Evolutionary conservation across 2,797 vertebrate genomes (phyloP).

Genomic region (Glyptemys insculpta): DNA sequence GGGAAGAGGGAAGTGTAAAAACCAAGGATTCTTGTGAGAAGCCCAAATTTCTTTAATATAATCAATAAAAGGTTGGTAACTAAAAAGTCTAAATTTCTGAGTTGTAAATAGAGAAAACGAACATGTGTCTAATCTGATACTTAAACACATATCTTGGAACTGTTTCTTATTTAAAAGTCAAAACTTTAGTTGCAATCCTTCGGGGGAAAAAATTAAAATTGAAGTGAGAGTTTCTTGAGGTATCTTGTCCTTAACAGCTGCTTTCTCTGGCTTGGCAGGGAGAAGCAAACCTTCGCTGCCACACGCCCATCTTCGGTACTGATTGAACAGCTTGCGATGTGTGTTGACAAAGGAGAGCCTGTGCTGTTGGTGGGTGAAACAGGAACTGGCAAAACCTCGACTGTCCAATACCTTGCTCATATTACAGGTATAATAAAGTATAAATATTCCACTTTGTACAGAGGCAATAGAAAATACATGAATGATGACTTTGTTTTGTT

Average conservation of each 20-base stretch:
- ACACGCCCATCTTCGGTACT: slow-evolving; percentile 91
- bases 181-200: background rate
- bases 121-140: background rate
- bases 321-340: slow-evolving; percentile 93
- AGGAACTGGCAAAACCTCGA: slow-evolving; percentile 96
- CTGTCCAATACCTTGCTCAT: slow-evolving; percentile 93
- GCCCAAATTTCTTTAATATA: background rate
- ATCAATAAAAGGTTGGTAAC: background rate
- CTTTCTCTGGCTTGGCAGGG: slow-evolving; percentile 74
- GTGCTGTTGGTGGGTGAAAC: slow-evolving; percentile 96
- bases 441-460: background rate
- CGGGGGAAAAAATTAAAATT: background rate
- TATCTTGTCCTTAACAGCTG: background rate
- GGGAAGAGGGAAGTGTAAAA: background rate
- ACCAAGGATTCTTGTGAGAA: background rate
- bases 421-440: slow-evolving; percentile 87
- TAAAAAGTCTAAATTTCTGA: background rate
- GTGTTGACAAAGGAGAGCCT: slow-evolving; percentile 90
- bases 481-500: slow-evolving; percentile 10
- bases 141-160: background rate
- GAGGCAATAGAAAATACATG: background rate
- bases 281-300: slow-evolving; percentile 90
- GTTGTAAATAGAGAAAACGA: background rate
- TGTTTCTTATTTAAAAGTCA: background rate
- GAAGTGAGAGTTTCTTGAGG: background rate